Conservation (phyloP, 1,140 invertebrate genomes). For the Acromyrmex charruanus region DNA sequence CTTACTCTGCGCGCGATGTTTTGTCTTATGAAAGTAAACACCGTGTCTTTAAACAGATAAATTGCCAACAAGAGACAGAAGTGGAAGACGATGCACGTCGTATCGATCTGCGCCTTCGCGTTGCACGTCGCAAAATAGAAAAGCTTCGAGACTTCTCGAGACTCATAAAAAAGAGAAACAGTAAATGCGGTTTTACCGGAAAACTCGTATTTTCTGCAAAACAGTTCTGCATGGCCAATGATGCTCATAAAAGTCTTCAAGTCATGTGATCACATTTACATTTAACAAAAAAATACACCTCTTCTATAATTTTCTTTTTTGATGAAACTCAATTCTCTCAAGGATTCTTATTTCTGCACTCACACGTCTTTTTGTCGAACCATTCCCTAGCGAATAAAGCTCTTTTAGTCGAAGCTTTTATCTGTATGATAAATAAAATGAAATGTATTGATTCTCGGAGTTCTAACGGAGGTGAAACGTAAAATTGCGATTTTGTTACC, state of each 20-base stretch:
- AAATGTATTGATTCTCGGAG: slow-evolving; percentile 7
- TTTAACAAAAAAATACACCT: background rate
- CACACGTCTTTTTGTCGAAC: background rate
- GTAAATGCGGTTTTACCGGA: slow-evolving; percentile 15
- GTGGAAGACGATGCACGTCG: slow-evolving; percentile 9
- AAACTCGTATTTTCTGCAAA: slow-evolving; percentile 4
- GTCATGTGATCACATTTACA: slow-evolving; percentile 19
- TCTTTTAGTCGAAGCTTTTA: background rate
- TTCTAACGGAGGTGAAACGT: background rate
- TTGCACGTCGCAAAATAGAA: background rate
- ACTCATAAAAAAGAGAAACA: background rate
- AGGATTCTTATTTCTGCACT: background rate
- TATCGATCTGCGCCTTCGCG: slow-evolving; percentile 27
- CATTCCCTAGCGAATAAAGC: background rate
- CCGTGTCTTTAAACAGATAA: slow-evolving; percentile 63
- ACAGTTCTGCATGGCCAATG: background rate
- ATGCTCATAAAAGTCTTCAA: background rate
- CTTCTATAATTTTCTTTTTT: background rate
- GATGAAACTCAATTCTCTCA: background rate
- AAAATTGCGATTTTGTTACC: background rate
- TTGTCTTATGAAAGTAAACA: slow-evolving; percentile 55
- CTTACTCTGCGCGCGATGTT: background rate
- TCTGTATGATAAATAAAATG: background rate
- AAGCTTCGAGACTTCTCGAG: slow-evolving; percentile 5
- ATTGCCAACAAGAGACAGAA: slow-evolving; percentile 48